Evolutionary conservation across 2,113 vertebrate genomes (phyloP).

Genomic region (Rattus norvegicus): GRCr8 NC_086020.1:28116001-28116500

Average conservation of each 20-base stretch:
- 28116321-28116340: neutral
- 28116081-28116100: neutral
- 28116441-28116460: conserved; percentile 49
- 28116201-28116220: neutral
- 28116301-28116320: conserved; percentile 4
- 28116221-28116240: neutral
- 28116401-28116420: neutral
- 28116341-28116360: neutral
- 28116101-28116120: neutral
- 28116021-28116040: conserved; percentile 95
- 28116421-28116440: neutral
- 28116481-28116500: neutral
- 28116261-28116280: neutral
- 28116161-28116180: neutral
- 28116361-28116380: conserved; percentile 4
- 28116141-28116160: neutral
- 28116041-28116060: conserved; percentile 90
- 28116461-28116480: neutral
- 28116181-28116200: neutral
- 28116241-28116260: neutral
- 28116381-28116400: neutral
- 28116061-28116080: conserved; percentile 54
- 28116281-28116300: neutral
- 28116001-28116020: conserved; percentile 96
- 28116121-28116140: neutral